Evolutionary conservation across 2,113 vertebrate species (phyloP).

Genomic region (Solea solea): DNA sequence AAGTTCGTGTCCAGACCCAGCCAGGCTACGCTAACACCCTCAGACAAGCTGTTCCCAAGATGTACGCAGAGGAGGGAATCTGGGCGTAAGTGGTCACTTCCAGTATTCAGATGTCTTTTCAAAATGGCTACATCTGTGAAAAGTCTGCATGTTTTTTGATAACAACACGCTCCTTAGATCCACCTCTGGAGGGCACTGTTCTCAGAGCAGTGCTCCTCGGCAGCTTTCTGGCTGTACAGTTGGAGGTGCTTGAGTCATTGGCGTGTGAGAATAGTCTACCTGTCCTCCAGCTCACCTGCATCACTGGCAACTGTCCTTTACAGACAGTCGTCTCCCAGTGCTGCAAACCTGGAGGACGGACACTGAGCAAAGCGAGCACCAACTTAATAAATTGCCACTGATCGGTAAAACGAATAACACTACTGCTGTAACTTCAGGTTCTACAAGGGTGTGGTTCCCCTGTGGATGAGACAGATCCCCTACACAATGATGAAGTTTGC

Average conservation of each 20-base stretch:
- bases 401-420: neutral
- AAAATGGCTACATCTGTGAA: neutral
- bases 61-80: conserved; percentile 94
- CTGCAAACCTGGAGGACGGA: conserved; percentile 60
- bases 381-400: neutral
- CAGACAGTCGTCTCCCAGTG: conserved; percentile 46
- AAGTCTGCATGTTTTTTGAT: neutral
- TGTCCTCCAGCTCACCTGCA: conserved; percentile 82
- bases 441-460: conserved; percentile 96
- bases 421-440: conserved; percentile 80
- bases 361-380: conserved; percentile 29
- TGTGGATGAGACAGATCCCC: conserved; percentile 99
- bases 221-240: conserved; percentile 94
- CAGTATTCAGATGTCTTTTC: neutral
- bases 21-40: conserved; percentile 97
- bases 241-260: conserved; percentile 99
- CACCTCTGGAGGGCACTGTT: conserved; percentile 90
- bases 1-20: conserved; percentile 98
- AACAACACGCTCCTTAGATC: conserved; percentile 93
- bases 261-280: conserved; percentile 93
- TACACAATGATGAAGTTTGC: conserved; percentile 99
- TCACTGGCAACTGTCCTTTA: conserved; percentile 51
- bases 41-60: conserved; percentile 92
- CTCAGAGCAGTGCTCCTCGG: conserved; percentile 80
- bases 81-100: conserved; percentile 89